phyloP scores from a whole-genome alignment of 2,113 vertebrate genomes.

The Actenoides hombroni region DNA sequence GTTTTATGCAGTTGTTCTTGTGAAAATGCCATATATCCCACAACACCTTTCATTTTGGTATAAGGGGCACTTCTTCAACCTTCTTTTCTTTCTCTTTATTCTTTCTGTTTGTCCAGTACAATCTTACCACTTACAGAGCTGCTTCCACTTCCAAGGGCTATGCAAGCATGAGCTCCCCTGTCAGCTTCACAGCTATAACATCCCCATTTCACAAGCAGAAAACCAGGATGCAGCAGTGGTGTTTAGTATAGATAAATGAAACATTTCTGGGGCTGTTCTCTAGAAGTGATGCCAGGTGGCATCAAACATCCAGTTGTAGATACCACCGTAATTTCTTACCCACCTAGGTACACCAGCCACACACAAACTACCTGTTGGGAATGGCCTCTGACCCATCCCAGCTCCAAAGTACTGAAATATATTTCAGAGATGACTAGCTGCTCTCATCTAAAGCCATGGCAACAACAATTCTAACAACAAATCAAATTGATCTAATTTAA shows the following conservation, averaged over 20 bases:
- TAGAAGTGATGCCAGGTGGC: too few species aligned
- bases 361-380: background rate
- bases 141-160: background rate
- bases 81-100: background rate
- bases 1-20: background rate
- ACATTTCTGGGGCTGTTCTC: background rate
- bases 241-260: background rate
- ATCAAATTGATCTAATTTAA: background rate
- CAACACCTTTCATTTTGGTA: background rate
- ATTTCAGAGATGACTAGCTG: background rate
- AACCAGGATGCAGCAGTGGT: background rate
- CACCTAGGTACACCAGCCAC: background rate
- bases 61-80: background rate
- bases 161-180: background rate
- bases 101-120: background rate
- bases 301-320: accelerated
- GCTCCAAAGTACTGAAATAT: background rate
- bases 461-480: background rate
- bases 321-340: too few species aligned
- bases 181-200: background rate
- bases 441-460: background rate
- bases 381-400: background rate
- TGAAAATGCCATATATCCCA: background rate
- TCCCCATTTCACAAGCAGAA: background rate
- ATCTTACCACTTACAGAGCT: background rate